Conservation (phyloP, 2,888 invertebrate species). For the Hydroisotoma schaefferi region DNA sequence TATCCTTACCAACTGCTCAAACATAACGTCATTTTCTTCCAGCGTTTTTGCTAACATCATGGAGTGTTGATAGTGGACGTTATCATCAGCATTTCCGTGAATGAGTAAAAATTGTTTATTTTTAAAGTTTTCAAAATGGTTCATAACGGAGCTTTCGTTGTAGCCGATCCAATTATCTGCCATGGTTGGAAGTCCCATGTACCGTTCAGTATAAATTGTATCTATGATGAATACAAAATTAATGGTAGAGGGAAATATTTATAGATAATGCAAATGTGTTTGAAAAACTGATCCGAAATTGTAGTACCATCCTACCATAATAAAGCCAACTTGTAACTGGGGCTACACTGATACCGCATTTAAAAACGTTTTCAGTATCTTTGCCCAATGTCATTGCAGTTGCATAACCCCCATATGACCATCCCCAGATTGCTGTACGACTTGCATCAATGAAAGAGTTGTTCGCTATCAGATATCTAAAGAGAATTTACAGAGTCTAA, state of each 20-base stretch:
- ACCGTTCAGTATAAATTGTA: constrained; percentile 94
- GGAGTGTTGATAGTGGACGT: constrained; percentile 96
- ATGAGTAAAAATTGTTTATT: constrained; percentile 79
- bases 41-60: constrained; percentile 79
- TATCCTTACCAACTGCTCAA: constrained; percentile 36
- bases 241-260: not conserved
- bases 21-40: constrained; percentile 38
- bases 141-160: constrained; percentile 64
- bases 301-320: constrained; percentile 65
- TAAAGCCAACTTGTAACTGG: constrained; percentile 95
- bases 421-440: constrained; percentile 76
- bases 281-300: not conserved
- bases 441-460: constrained; percentile 68
- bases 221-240: not conserved
- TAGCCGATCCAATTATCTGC: constrained; percentile 71
- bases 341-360: constrained; percentile 91
- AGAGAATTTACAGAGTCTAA: not conserved
- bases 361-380: constrained; percentile 67
- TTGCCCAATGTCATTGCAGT: constrained; percentile 73
- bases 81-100: constrained; percentile 92
- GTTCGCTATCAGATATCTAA: constrained; percentile 51
- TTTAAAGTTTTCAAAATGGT: constrained; percentile 62
- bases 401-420: constrained; percentile 94
- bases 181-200: constrained; percentile 79
- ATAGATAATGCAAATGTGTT: not conserved